These are phyloP conservation scores for Megaceryle maxima DNA, from an alignment of 2,113 vertebrate genomes.

Conservation along the genomic window DNA sequence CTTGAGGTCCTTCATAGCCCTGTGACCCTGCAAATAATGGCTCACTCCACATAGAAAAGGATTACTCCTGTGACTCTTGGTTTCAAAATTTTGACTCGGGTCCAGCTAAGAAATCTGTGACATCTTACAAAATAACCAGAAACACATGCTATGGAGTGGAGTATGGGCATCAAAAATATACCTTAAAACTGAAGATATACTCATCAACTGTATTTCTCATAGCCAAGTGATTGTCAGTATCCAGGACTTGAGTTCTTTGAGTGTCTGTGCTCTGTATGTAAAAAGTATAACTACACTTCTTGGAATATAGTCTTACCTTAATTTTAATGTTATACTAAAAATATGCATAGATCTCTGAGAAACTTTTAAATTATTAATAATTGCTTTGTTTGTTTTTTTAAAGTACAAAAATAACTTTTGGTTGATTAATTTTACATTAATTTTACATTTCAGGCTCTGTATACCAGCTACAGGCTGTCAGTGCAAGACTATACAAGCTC, in stretches of 20 bases:
- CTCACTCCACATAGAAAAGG: not conserved
- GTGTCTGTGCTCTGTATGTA: not conserved
- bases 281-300: not conserved
- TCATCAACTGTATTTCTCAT: not conserved
- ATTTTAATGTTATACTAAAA: not conserved
- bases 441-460: not conserved
- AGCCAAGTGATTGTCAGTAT: not conserved
- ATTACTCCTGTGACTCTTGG: not conserved
- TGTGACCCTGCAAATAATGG: not conserved
- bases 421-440: not conserved
- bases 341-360: not conserved
- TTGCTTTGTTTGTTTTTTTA: not conserved
- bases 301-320: not conserved
- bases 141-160: not conserved
- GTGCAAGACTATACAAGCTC: not conserved
- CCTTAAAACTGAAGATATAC: not conserved
- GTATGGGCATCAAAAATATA: not conserved
- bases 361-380: not conserved
- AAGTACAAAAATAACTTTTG: not conserved
- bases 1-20: not conserved
- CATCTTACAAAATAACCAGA: not conserved
- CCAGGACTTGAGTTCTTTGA: not conserved
- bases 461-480: not conserved
- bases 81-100: not conserved
- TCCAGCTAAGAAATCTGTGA: not conserved